Evolutionary conservation across 2,888 invertebrate genomes (phyloP).

Genomic region (Oscheius sp.): DNA sequence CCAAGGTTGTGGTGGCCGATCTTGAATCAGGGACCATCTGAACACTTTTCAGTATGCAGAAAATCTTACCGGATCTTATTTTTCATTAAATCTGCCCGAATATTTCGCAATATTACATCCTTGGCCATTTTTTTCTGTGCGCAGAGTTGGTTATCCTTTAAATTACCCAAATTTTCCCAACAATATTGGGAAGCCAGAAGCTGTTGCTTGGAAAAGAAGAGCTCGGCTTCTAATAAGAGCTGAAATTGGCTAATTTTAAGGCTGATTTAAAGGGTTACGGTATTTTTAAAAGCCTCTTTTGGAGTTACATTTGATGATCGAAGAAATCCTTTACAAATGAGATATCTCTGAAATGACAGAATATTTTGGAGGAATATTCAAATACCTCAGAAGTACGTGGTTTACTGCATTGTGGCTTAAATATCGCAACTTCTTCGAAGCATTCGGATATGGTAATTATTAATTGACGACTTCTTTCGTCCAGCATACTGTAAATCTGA

Average conservation of each 20-base stretch:
- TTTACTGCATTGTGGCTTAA: slow-evolving; percentile 45
- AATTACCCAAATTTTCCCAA: not conserved
- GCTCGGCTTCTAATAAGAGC: slow-evolving; percentile 18
- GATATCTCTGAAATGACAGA: slow-evolving; percentile 35
- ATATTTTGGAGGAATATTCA: not conserved
- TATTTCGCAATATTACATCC: not conserved
- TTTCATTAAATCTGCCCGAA: slow-evolving; percentile 9
- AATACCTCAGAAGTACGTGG: slow-evolving; percentile 40
- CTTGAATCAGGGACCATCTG: not conserved
- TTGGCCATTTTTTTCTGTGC: not conserved
- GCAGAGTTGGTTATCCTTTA: too few relatives aligned
- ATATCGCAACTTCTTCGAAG: slow-evolving; percentile 29
- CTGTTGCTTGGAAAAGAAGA: slow-evolving; percentile 20
- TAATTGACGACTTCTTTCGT: slow-evolving; percentile 17
- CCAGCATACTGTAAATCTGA: slow-evolving; percentile 33
- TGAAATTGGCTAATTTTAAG: not conserved
- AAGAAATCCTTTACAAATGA: slow-evolving; percentile 28
- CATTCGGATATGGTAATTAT: not conserved
- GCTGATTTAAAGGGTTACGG: not conserved
- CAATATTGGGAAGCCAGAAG: not conserved
- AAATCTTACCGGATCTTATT: not conserved
- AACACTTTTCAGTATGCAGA: not conserved
- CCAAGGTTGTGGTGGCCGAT: slow-evolving; percentile 17
- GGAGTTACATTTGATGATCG: not conserved
- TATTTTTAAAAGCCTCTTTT: not conserved